Evolutionary conservation across 2,797 vertebrate species (phyloP).

Genomic region (Takifugu ocellatus): DNA sequence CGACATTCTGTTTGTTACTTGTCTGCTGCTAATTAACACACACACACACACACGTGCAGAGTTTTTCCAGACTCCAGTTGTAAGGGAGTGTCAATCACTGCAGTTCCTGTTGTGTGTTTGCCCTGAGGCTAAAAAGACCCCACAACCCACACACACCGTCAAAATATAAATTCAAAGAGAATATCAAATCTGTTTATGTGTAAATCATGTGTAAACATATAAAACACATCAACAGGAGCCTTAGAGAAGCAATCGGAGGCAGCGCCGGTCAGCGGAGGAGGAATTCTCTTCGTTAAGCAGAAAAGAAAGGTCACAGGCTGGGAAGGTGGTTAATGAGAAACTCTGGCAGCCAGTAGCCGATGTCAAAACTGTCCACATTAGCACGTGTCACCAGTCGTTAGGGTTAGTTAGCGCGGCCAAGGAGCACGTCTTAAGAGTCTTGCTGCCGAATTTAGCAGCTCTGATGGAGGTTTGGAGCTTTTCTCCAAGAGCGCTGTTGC

Average conservation of each 20-base stretch:
- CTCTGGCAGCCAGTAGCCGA: conserved; percentile 31
- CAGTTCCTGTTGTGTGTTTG: conserved; percentile 22
- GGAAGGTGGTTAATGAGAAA: conserved; percentile 51
- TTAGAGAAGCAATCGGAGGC: conserved; percentile 8
- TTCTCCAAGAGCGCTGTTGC: background rate
- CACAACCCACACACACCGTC: conserved; percentile 4
- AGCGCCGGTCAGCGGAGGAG: conserved; percentile 19
- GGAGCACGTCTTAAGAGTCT: conserved; percentile 2
- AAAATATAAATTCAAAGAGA: background rate
- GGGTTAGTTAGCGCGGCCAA: conserved; percentile 1
- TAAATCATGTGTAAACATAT: background rate
- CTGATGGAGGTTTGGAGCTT: background rate
- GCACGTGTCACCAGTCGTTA: conserved; percentile 17
- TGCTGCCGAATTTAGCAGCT: conserved; percentile 8
- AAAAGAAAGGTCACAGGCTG: conserved; percentile 55
- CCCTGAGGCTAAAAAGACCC: conserved; percentile 26
- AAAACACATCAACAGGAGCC: conserved; percentile 5
- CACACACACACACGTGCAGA: conserved; percentile 18
- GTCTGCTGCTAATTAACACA: conserved; percentile 37
- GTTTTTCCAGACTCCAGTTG: conserved; percentile 33
- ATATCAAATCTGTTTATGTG: background rate
- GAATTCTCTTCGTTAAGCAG: conserved; percentile 34
- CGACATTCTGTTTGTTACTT: conserved; percentile 7
- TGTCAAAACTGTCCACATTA: conserved; percentile 32
- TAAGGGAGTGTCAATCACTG: conserved; percentile 47